Percentiles rank a stretch among this genome's conserved stretches.
Conservation (phyloP, 2,113 vertebrate genomes). For the Terrapene triunguis region DNA sequence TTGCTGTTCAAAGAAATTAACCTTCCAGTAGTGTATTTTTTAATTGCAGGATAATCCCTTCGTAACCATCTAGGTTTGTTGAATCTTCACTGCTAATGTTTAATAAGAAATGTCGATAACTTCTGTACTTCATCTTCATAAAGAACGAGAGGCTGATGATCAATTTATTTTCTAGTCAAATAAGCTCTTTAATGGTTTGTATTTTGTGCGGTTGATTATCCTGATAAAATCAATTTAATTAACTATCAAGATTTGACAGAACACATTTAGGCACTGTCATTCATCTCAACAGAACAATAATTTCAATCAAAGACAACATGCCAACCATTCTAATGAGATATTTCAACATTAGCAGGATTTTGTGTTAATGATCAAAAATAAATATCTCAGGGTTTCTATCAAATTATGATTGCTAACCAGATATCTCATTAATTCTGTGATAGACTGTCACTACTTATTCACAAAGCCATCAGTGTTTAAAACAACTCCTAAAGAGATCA, state of each 20-base stretch:
- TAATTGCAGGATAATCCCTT: conserved; percentile 13
- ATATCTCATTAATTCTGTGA: conserved; percentile 73
- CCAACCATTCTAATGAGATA: conserved; percentile 76
- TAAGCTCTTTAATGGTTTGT: conserved; percentile 67
- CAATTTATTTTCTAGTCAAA: conserved; percentile 78
- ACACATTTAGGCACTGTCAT: conserved; percentile 73
- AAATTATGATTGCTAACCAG: conserved; percentile 64
- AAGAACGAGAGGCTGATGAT: conserved; percentile 65
- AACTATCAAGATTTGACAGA: conserved; percentile 78
- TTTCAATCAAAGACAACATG: conserved; percentile 77
- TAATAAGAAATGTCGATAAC: background rate
- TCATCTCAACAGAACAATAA: conserved; percentile 79
- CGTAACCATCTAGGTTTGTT: background rate
- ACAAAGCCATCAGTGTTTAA: conserved; percentile 60
- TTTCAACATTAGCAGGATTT: conserved; percentile 73
- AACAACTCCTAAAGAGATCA: conserved; percentile 57
- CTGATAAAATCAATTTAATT: conserved; percentile 80
- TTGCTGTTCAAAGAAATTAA: conserved; percentile 38
- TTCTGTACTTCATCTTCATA: conserved; percentile 60
- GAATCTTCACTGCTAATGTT: background rate
- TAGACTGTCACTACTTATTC: conserved; percentile 70
- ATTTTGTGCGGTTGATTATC: conserved; percentile 75
- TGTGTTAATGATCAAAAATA: conserved; percentile 76
- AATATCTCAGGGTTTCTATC: conserved; percentile 70
- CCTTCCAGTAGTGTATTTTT: background rate